Evolutionary conservation across 2,888 invertebrate genomes (phyloP), one percentile per base, ranked within the genome.

Genomic region (Leucophora obtusa): DNA sequence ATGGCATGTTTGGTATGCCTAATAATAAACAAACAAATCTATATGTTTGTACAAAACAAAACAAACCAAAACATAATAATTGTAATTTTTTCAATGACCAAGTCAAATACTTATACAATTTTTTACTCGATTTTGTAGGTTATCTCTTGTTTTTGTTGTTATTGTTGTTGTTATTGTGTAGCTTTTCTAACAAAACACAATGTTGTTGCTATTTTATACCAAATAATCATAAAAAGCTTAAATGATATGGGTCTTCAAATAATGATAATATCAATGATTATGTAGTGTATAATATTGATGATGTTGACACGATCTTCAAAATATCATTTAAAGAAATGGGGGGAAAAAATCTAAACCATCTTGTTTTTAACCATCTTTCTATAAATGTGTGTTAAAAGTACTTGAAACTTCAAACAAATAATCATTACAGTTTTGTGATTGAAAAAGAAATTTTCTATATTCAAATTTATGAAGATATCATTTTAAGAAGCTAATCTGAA

Each of bases 11-110:
- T 62, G 79, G 60, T 71, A 66, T 71, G 66, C 58, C 71, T 69
- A 72, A 76, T 80, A 80, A 80, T 80, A 80, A 80, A 80, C 80
- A 75, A 80, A 76, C 72, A 76, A 80, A 68, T 71, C 74, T 79
- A 53, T 69, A 69, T 74, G 72, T 33, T 60, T 10, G 33, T 47
- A 24, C 56, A 56, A 54, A 66, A 54, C 21, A 43, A 68, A 79
- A 17, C 38, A 68, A 28, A 60, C 54, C 54, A 56, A 73, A n/a
- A 69, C 76, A 73, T 77, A 81, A 73, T 77, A 77, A 77, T 81
- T 77, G 77, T 77, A 81, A 73, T 76, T 68, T 72, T 60, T 76
- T 53, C 58, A 68, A 72, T 76, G 71, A 63, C 76, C 80, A 80
- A 24, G 5, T 56, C 54, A 71, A 60, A 72, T 18, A 7, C 43